These are phyloP conservation scores for Pangasius mekongensis DNA, from an alignment of 2,797 vertebrate species.

Conservation along the genomic window DNA sequence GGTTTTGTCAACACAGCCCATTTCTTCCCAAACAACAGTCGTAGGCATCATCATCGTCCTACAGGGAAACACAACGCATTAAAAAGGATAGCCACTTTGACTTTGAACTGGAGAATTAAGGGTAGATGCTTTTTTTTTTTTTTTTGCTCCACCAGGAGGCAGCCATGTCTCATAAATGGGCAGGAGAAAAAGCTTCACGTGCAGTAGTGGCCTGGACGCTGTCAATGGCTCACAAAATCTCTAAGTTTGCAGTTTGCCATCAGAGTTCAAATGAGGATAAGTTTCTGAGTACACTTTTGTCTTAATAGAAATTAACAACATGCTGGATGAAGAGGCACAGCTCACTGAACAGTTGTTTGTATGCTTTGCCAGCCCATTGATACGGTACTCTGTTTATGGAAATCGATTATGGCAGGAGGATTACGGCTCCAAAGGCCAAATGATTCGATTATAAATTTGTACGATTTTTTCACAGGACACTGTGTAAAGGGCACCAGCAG, in stretches of 20 bases:
- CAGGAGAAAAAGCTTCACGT: not conserved
- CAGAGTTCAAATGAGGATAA: not conserved
- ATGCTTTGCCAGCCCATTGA: not conserved
- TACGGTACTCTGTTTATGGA: not conserved
- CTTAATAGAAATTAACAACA: not conserved
- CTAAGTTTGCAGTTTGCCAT: not conserved
- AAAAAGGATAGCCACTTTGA: not conserved
- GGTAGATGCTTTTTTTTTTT: too few species aligned
- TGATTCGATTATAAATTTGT: not conserved
- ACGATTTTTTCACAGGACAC: not conserved
- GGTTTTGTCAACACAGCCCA: not conserved
- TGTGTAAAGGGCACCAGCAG: not conserved
- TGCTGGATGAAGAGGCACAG: not conserved
- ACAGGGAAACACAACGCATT: not conserved
- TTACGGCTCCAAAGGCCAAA: not conserved
- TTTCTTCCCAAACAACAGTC: not conserved
- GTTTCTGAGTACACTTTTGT: not conserved
- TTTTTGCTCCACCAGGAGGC: not conserved
- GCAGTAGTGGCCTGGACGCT: not conserved
- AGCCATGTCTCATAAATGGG: not conserved
- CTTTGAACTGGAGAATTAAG: not conserved
- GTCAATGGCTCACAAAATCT: not conserved
- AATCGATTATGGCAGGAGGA: not conserved
- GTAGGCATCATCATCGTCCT: not conserved
- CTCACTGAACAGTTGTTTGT: not conserved